These are phyloP conservation scores for Antheraea pernyi DNA, from an alignment of 1,140 invertebrate genomes.

Conservation along the genomic window DNA sequence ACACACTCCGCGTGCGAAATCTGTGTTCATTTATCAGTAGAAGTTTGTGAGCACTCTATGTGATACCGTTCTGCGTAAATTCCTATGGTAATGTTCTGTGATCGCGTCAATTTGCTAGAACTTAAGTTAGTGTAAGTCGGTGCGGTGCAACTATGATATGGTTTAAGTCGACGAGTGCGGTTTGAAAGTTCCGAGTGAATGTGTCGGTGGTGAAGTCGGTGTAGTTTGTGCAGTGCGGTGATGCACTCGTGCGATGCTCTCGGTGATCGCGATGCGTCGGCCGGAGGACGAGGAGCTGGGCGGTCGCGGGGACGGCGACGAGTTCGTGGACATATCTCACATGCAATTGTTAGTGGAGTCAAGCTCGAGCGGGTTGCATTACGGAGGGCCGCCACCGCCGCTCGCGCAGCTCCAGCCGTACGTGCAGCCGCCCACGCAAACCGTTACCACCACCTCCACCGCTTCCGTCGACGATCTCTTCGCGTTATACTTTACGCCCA, in stretches of 20 bases:
- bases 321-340: conserved; percentile 82
- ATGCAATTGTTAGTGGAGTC: conserved; percentile 81
- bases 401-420: conserved; percentile 69
- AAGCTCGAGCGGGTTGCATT: conserved; percentile 70
- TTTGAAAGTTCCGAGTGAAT: conserved; percentile 1
- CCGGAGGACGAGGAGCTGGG: conserved; percentile 74
- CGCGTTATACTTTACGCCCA: conserved; percentile 65
- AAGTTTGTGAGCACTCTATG: conserved; percentile 45
- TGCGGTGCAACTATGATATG: conserved; percentile 20
- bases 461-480: conserved; percentile 71
- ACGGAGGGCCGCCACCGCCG: conserved; percentile 66
- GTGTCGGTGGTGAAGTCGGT: conserved; percentile 35
- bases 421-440: conserved; percentile 38
- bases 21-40: conserved; percentile 76
- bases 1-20: conserved; percentile 62
- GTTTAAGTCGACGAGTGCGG: conserved; percentile 25
- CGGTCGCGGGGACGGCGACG: conserved; percentile 73
- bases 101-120: conserved; percentile 62
- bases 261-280: conserved; percentile 74
- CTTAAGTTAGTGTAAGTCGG: conserved; percentile 45
- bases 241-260: conserved; percentile 76
- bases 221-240: conserved; percentile 52
- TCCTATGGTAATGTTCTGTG: conserved; percentile 66
- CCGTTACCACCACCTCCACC: conserved; percentile 33
- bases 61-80: conserved; percentile 51